Conservation (phyloP, 2,797 vertebrate species). For the Dipus sagitta region DNA sequence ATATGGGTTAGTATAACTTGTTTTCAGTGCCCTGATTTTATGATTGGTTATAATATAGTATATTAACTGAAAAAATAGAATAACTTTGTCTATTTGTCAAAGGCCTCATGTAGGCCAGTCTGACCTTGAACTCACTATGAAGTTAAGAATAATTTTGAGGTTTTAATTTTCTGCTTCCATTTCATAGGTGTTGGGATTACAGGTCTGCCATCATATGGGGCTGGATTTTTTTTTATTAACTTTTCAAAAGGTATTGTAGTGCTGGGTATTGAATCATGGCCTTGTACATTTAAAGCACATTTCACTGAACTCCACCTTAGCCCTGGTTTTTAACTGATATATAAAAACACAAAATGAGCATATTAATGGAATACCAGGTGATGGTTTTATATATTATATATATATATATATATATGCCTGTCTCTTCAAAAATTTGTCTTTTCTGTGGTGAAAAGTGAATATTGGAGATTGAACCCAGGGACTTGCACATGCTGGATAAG, state of each 20-base stretch:
- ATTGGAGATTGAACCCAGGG: no score
- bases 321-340: neutral
- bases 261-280: neutral
- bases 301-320: neutral
- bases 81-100: neutral
- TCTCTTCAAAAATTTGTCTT: neutral
- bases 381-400: neutral
- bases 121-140: neutral
- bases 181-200: neutral
- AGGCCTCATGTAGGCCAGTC: neutral
- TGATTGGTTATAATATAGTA: neutral
- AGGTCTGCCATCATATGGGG: neutral
- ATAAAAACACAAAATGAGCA: neutral
- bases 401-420: neutral
- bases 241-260: neutral
- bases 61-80: neutral
- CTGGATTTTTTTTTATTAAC: neutral
- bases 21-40: neutral
- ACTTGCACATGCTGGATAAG: no score
- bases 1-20: neutral
- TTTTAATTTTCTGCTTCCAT: neutral
- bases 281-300: no score
- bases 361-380: neutral
- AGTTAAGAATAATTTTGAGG: neutral
- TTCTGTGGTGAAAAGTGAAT: neutral